Conservation (phyloP, 1,140 invertebrate species). For the Cydia pomonella region DNA sequence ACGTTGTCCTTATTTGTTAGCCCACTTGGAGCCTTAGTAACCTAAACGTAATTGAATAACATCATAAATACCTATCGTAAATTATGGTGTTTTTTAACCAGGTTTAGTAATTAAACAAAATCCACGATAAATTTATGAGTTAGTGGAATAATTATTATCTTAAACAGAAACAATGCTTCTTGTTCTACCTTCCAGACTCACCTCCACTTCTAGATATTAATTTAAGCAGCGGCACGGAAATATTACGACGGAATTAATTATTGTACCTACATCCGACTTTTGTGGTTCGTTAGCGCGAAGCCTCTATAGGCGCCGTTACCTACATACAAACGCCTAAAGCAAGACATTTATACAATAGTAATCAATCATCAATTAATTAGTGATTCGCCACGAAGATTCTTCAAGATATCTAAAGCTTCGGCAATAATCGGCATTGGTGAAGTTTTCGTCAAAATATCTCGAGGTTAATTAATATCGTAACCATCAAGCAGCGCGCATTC, state of each 20-base stretch:
- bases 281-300: neutral
- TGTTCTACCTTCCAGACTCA: neutral
- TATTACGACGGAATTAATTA: neutral
- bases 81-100: neutral
- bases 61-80: neutral
- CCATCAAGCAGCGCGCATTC: too few relatives aligned
- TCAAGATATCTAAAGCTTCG: conserved; percentile 2
- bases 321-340: neutral
- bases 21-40: neutral
- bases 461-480: neutral
- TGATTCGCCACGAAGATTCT: neutral
- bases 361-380: conserved; percentile 1
- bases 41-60: neutral
- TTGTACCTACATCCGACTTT: neutral
- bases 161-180: neutral
- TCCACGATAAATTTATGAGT: neutral
- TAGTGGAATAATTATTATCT: neutral
- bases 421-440: neutral
- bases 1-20: neutral
- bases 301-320: neutral
- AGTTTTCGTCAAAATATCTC: neutral
- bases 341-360: neutral
- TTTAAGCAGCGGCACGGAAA: neutral
- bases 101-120: conserved; percentile 18
- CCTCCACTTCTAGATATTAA: neutral